Percentiles rank a stretch among this genome's conserved stretches.
Evolutionary conservation across 1,140 invertebrate species (phyloP).

Genomic region (Arion vulgaris): DNA sequence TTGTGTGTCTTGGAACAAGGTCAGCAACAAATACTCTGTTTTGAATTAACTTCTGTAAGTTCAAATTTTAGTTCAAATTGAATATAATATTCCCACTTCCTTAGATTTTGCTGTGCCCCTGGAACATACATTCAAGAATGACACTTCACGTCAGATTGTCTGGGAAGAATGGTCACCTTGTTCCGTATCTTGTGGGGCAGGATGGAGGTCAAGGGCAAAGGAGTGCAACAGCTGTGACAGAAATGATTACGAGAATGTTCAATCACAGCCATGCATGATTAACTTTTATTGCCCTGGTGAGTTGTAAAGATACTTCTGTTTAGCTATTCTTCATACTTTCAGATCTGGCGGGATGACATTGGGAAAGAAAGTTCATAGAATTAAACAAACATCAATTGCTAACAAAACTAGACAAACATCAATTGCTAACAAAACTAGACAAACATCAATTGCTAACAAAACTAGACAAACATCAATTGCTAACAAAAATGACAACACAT

Average conservation of each 20-base stretch:
- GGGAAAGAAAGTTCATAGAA: too few species aligned
- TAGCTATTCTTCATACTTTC: not conserved
- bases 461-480: too few species aligned
- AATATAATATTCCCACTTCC: not conserved
- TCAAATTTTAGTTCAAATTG: too few species aligned
- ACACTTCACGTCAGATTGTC: slow-evolving; percentile 41
- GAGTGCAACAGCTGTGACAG: slow-evolving; percentile 61
- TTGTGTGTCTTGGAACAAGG: too few species aligned
- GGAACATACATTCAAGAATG: slow-evolving; percentile 16
- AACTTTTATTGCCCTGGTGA: slow-evolving; percentile 65
- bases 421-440: too few species aligned
- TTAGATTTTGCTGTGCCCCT: not conserved
- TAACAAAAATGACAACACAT: too few species aligned
- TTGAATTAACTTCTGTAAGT: too few species aligned
- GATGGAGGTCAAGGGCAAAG: slow-evolving; percentile 61
- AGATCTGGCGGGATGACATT: too few species aligned
- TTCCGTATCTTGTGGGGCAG: slow-evolving; percentile 65
- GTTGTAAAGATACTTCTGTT: not conserved
- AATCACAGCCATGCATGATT: slow-evolving; percentile 59
- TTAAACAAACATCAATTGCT: too few species aligned
- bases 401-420: too few species aligned
- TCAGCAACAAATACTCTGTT: too few species aligned
- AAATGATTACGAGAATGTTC: slow-evolving; percentile 56
- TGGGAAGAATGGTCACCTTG: slow-evolving; percentile 68
- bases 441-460: too few species aligned